Evolutionary conservation across 1,140 invertebrate species (phyloP).

Genomic region (Metopolophium dirhodum): DNA sequence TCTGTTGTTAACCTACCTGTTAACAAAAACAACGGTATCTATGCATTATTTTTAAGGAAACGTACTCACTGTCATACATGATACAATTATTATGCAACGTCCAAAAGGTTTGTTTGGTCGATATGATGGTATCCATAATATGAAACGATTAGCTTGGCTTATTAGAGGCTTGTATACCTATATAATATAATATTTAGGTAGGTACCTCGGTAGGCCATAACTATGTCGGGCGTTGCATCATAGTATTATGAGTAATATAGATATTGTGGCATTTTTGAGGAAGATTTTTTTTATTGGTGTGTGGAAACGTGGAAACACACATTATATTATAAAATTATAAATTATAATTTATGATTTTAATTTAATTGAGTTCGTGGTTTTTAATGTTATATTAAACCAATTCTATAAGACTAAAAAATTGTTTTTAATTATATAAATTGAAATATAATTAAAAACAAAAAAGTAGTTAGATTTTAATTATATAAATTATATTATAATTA

Average conservation of each 20-base stretch:
- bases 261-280: background rate
- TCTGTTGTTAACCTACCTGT: background rate
- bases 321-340: background rate
- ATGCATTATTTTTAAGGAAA: background rate
- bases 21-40: background rate
- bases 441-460: no score
- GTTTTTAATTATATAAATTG: no score
- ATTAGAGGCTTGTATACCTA: background rate
- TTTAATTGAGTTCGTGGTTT: background rate
- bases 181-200: background rate
- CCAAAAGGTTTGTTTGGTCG: background rate
- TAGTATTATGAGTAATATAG: background rate
- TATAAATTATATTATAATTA: no score
- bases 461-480: no score
- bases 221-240: background rate
- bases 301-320: no score
- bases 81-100: background rate
- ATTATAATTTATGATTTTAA: slow-evolving; percentile 1
- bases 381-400: background rate
- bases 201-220: background rate
- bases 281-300: background rate
- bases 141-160: background rate
- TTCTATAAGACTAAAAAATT: no score
- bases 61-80: no score
- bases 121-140: background rate